phyloP scores from a whole-genome alignment of 2,888 invertebrate genomes.

The Scaptomyza caliginosa region DNA sequence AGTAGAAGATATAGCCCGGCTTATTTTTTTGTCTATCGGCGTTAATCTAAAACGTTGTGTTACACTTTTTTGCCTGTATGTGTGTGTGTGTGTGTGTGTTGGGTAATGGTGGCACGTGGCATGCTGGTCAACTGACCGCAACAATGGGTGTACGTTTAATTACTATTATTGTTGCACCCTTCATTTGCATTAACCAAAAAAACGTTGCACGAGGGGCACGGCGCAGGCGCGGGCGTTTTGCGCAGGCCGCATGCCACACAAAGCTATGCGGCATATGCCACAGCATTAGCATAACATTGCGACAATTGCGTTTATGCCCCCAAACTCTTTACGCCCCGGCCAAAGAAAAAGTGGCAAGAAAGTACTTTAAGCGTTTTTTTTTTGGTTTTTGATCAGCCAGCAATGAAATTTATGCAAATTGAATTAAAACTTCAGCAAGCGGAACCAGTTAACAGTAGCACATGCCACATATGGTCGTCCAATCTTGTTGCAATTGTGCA shows the following conservation, averaged over 20 bases:
- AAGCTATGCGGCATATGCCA: constrained; percentile 21
- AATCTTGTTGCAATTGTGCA: constrained; percentile 27
- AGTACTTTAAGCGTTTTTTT: constrained; percentile 31
- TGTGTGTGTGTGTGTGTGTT: constrained; percentile 14
- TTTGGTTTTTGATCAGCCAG: constrained; percentile 51
- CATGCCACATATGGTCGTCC: constrained; percentile 56
- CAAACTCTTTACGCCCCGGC: no score
- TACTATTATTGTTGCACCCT: constrained; percentile 76
- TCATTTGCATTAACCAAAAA: constrained; percentile 73
- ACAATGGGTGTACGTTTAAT: constrained; percentile 76
- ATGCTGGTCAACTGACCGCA: constrained; percentile 72
- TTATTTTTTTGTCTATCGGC: constrained; percentile 43
- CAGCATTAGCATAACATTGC: constrained; percentile 63
- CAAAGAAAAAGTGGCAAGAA: constrained; percentile 1
- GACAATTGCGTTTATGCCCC: constrained; percentile 61
- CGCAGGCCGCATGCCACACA: constrained; percentile 31
- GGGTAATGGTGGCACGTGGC: constrained; percentile 22
- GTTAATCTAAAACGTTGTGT: constrained; percentile 67
- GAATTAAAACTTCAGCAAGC: constrained; percentile 77
- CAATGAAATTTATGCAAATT: constrained; percentile 81
- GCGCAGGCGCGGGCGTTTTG: constrained; percentile 32
- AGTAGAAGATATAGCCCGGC: background rate
- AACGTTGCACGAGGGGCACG: background rate
- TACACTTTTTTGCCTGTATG: constrained; percentile 47
- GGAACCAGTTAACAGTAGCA: constrained; percentile 60